These are phyloP conservation scores for Agelastica alni DNA, from an alignment of 2,888 invertebrate species.

Conservation along the genomic window DNA sequence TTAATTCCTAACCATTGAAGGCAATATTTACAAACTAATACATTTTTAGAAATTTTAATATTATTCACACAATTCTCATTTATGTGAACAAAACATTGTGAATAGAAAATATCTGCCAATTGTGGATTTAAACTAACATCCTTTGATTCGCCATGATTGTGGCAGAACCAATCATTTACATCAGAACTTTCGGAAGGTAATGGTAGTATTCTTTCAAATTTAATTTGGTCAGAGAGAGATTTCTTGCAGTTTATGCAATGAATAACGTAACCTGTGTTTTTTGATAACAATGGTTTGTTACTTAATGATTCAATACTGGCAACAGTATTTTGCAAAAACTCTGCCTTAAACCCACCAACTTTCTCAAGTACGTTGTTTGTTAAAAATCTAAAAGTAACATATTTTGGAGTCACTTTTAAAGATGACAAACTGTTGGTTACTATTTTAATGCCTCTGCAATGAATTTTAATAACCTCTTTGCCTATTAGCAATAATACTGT, in stretches of 20 bases:
- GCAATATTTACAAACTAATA: constrained; percentile 64
- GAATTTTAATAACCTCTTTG: constrained; percentile 30
- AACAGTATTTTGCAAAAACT: constrained; percentile 41
- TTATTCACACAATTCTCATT: constrained; percentile 51
- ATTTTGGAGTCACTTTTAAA: constrained; percentile 44
- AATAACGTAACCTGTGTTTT: constrained; percentile 58
- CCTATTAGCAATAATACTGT: constrained; percentile 38
- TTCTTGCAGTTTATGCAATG: constrained; percentile 54
- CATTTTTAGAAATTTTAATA: constrained; percentile 58
- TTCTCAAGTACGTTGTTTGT: constrained; percentile 40
- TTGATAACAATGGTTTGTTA: constrained; percentile 52
- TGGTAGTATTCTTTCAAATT: constrained; percentile 65
- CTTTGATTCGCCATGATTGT: constrained; percentile 52
- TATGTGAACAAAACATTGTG: constrained; percentile 61
- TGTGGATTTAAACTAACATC: constrained; percentile 56
- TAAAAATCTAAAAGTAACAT: constrained; percentile 51
- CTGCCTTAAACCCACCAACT: constrained; percentile 48
- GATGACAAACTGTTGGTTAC: constrained; percentile 48
- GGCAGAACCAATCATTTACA: constrained; percentile 71
- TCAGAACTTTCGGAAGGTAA: constrained; percentile 65
- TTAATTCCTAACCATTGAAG: constrained; percentile 63
- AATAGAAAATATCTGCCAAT: constrained; percentile 63
- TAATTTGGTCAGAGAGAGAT: constrained; percentile 44
- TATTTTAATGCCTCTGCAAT: constrained; percentile 40
- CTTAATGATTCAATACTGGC: constrained; percentile 28